Base-by-base conservation (phyloP, 2,888 invertebrate genomes). In the Mythimna lalbum region DNA sequence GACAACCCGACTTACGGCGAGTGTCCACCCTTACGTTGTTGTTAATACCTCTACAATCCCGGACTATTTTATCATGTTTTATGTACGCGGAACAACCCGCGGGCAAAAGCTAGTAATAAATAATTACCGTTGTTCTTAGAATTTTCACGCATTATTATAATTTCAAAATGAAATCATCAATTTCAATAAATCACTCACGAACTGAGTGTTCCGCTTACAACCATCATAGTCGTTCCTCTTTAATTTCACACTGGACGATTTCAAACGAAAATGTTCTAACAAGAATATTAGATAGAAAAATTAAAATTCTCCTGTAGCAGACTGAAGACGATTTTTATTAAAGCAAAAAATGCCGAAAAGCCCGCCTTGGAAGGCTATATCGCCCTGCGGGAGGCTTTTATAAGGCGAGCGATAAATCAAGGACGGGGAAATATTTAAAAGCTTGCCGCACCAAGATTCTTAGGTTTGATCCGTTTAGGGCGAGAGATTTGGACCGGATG, bases 331-430 rank as follows among this genome's bases (percentile, higher is more conserved):
- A 90, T 92, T 93, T 93, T 93, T 93, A 93, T 91, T 90, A 91
- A 92, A 90, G 91, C 86, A 91, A 92, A 93, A 92, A 93, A 90
- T 90, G 90, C 90, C 93, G 89, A 92, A 93, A 93, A 91, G 81
- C 82, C 72, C 71, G 77, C 79, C 74, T 70, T 76, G 68, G 82
- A 84, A 84, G 79, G 86, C 79, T 84, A 85, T 86, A 90, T 89
- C 90, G 89, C 91, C 89, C 88, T 89, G 93, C 92, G 93, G 94
- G 94, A 94, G 92, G 94, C 94, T 94, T 94, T 95, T 94, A 95
- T 95, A 94, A 94, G 91, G 93, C 92, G 89, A 86, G 89, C 93
- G 87, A 95, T 95, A 95, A 95, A 95, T 95, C 95, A 94, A 92
- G 93, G 91, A 90, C 91, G 92, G 91, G 91, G 88, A 94, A 94